These are phyloP conservation scores for Polyommatus icarus DNA, from an alignment of 2,888 invertebrate species.

Conservation along the genomic window DNA sequence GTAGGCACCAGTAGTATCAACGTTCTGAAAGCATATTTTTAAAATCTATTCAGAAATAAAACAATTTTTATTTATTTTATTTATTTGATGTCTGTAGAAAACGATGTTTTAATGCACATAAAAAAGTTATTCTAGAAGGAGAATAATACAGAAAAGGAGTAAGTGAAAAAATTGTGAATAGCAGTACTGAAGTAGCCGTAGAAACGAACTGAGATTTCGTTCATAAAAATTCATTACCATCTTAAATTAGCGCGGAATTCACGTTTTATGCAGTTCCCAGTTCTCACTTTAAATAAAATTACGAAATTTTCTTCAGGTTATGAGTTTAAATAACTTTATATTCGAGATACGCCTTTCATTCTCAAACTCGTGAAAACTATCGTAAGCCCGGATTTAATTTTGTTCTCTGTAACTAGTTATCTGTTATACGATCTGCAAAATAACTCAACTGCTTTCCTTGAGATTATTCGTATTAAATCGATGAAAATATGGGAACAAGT, in stretches of 20 bases:
- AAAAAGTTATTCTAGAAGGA: not conserved
- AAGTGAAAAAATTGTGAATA: not conserved
- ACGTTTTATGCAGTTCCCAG: not conserved
- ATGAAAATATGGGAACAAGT: too few relatives aligned
- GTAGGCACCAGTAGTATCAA: too few relatives aligned
- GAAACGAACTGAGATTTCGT: not conserved
- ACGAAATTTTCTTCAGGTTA: not conserved
- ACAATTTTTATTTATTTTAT: too few relatives aligned
- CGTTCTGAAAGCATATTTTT: too few relatives aligned
- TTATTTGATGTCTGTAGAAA: not conserved
- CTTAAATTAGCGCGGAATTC: slow-evolving; percentile 12
- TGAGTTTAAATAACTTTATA: not conserved
- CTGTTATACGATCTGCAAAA: too few relatives aligned
- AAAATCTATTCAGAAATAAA: too few relatives aligned
- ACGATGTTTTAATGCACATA: not conserved
- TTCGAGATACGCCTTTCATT: not conserved
- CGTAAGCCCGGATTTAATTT: not conserved
- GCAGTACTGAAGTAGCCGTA: not conserved
- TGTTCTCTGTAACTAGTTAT: not conserved
- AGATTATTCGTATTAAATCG: too few relatives aligned
- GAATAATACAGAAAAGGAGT: not conserved
- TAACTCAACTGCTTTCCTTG: too few relatives aligned
- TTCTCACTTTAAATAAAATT: slow-evolving; percentile 11
- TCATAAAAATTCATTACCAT: slow-evolving; percentile 23
- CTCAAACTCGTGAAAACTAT: not conserved